Conservation (phyloP, 2,888 invertebrate species). For the Argynnis bischoffii region DNA sequence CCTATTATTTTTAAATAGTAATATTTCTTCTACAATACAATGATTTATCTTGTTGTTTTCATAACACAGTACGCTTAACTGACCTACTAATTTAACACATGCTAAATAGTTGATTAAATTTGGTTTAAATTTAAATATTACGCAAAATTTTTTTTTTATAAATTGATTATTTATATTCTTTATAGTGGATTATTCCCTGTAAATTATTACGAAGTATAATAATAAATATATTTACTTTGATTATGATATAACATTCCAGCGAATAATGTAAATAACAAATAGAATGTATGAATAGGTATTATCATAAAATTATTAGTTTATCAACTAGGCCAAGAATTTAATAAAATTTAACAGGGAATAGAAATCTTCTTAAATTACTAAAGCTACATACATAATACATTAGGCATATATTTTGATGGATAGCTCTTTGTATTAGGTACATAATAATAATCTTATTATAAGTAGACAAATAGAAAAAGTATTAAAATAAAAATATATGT, state of each 20-base stretch:
- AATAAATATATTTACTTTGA: conserved; percentile 1
- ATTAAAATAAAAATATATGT: conserved; percentile 12
- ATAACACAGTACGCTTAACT: conserved; percentile 12
- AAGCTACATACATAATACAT: conserved; percentile 7
- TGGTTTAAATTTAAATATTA: conserved; percentile 5
- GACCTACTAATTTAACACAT: conserved; percentile 21
- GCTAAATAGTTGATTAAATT: conserved; percentile 21
- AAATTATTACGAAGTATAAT: conserved; percentile 14
- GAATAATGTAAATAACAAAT: neutral
- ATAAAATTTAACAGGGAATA: conserved; percentile 10
- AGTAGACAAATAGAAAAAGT: conserved; percentile 7
- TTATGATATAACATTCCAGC: conserved; percentile 1
- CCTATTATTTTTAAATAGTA: conserved; percentile 19
- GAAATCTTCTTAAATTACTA: conserved; percentile 1
- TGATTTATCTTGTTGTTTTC: conserved; percentile 9
- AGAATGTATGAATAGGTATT: neutral
- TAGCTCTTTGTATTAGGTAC: conserved; percentile 8
- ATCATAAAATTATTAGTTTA: conserved; percentile 2
- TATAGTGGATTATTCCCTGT: conserved; percentile 32
- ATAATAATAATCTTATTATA: conserved; percentile 5
- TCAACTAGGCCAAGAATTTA: neutral
- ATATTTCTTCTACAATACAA: conserved; percentile 11
- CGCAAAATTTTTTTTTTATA: conserved; percentile 12
- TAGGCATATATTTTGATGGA: conserved; percentile 6
- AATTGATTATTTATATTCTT: conserved; percentile 12